These are phyloP conservation scores for Acrossocheilus wenchowensis DNA, from an alignment of 2,797 vertebrate genomes.

Conservation along the genomic window DNA sequence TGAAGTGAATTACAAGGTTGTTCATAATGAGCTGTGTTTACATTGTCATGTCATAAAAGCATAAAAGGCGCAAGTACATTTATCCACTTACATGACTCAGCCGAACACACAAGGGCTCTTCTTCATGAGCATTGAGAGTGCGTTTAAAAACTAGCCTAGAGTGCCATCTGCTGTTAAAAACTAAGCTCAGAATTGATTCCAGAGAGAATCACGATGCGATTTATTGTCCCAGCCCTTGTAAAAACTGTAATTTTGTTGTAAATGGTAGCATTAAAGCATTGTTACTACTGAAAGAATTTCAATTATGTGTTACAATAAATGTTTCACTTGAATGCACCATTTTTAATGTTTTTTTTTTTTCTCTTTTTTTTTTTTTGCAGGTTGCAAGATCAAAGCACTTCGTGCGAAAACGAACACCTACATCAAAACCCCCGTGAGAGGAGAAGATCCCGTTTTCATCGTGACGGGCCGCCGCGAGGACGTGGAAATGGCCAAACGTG, in stretches of 20 bases:
- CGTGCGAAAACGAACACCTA: slow-evolving; percentile 98
- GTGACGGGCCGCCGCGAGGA: slow-evolving; percentile 96
- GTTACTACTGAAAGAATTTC: no score
- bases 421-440: slow-evolving; percentile 96
- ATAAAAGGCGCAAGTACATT: background rate
- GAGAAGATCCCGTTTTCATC: slow-evolving; percentile 94
- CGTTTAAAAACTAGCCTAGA: no score
- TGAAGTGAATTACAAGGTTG: no score
- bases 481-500: slow-evolving; percentile 95
- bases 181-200: no score
- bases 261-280: background rate
- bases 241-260: background rate
- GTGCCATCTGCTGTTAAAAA: no score
- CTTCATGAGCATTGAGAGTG: background rate
- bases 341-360: background rate
- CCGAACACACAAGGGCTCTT: no score
- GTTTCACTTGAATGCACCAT: background rate
- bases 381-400: slow-evolving; percentile 97
- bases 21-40: background rate
- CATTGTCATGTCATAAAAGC: background rate
- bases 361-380: slow-evolving; percentile 66
- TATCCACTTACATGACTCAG: background rate
- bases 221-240: background rate
- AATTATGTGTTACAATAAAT: background rate
- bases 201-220: background rate